Conservation (phyloP, 2,888 invertebrate species). For the Lysandra bellargus region DNA sequence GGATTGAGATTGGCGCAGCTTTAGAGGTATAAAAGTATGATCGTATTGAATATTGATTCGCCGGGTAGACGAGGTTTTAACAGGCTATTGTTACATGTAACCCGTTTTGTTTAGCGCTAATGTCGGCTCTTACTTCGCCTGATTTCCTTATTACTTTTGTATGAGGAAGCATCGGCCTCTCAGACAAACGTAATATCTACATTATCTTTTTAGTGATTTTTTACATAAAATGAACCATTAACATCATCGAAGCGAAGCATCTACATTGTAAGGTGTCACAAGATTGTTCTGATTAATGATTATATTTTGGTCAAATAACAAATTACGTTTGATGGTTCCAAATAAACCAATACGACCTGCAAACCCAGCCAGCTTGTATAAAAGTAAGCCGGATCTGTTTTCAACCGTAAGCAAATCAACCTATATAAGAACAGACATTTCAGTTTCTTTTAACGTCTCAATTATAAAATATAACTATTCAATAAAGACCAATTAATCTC, state of each 20-base stretch:
- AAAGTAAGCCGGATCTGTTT: too few relatives aligned
- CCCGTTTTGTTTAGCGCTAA: conserved; percentile 30
- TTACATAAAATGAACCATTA: too few relatives aligned
- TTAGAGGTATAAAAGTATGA: neutral
- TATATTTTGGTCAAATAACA: too few relatives aligned
- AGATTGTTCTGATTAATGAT: too few relatives aligned
- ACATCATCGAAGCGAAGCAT: too few relatives aligned
- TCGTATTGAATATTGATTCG: conserved; percentile 34
- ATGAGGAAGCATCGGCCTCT: neutral
- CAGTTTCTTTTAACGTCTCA: neutral
- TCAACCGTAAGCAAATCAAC: too few relatives aligned
- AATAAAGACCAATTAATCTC: neutral
- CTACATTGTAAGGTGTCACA: too few relatives aligned
- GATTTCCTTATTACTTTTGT: neutral
- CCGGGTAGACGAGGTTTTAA: conserved; percentile 41
- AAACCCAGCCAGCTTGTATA: too few relatives aligned
- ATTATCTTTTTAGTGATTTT: too few relatives aligned
- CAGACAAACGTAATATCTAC: too few relatives aligned
- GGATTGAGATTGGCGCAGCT: neutral
- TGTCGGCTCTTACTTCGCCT: neutral
- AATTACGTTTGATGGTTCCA: too few relatives aligned
- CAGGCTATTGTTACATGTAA: conserved; percentile 38
- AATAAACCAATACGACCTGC: too few relatives aligned
- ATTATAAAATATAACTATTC: neutral
- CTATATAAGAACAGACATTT: neutral